phyloP scores from a whole-genome alignment of 1,140 invertebrate genomes.

The Caenorhabditis inopinata region DNA sequence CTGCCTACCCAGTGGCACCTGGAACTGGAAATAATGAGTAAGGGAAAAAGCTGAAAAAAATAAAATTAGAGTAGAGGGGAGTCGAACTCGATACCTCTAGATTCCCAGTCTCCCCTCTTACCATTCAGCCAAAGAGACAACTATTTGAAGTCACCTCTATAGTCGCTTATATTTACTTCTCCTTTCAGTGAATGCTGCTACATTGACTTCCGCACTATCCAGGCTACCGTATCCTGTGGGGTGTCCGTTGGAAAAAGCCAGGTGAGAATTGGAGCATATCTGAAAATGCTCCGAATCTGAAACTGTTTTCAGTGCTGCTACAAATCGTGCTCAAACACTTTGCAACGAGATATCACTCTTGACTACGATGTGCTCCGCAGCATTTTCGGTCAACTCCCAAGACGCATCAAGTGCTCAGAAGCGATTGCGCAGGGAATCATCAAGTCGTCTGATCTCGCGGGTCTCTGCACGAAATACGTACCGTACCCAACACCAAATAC shows the following conservation, averaged over 20 bases:
- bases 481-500: background rate
- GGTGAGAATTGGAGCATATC: background rate
- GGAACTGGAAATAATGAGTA: background rate
- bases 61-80: no score
- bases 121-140: no score
- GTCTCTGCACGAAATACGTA: background rate
- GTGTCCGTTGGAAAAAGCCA: background rate
- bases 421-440: background rate
- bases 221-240: slow-evolving; percentile 7
- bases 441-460: background rate
- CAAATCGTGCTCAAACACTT: background rate
- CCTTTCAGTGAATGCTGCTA: background rate
- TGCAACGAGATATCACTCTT: background rate
- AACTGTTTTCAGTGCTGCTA: background rate
- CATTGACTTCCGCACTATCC: background rate
- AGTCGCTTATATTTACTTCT: no score
- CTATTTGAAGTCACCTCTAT: no score
- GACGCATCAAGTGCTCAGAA: background rate
- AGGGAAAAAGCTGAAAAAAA: no score
- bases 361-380: background rate
- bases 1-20: no score
- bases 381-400: background rate
- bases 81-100: no score
- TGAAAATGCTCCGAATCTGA: background rate
- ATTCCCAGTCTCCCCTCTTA: no score